A percentile compares a stretch with the other conserved stretches of the same genome.
Conservation (phyloP, 2,113 vertebrate species). For the Caranx ignobilis region DNA sequence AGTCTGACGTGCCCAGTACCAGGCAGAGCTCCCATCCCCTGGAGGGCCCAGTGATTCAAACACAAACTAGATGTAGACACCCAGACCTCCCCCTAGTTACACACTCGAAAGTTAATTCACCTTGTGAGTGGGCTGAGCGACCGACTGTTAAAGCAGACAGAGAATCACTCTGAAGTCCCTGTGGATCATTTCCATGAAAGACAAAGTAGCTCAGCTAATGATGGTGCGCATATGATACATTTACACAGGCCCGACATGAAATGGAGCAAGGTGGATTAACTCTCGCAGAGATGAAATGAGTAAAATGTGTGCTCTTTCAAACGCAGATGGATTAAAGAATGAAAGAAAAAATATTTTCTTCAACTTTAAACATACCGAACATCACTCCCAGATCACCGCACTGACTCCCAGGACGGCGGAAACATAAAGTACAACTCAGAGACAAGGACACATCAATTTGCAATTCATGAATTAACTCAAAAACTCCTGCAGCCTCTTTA, state of each 20-base stretch:
- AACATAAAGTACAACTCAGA: not conserved
- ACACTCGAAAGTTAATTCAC: constrained; percentile 10
- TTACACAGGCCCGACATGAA: not conserved
- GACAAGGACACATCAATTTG: not conserved
- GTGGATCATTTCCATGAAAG: not conserved
- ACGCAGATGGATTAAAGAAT: not conserved
- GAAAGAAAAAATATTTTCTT: not conserved
- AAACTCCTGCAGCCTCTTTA: not conserved
- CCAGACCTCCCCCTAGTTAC: constrained; percentile 25
- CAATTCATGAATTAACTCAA: not conserved
- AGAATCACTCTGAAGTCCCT: not conserved
- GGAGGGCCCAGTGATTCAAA: constrained; percentile 53
- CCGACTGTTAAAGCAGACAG: constrained; percentile 6
- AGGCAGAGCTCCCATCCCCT: constrained; percentile 34
- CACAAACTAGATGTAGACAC: constrained; percentile 47
- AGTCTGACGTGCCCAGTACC: constrained; percentile 52
- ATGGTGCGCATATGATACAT: not conserved
- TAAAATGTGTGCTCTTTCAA: not conserved
- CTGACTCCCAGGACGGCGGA: not conserved
- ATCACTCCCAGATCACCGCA: not conserved
- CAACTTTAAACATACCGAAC: not conserved
- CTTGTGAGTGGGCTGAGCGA: constrained; percentile 32
- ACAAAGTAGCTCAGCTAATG: not conserved
- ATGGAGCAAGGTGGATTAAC: not conserved
- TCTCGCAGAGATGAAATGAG: not conserved